Percentiles rank a stretch among this genome's conserved stretches.
Evolutionary conservation across 2,888 invertebrate genomes (phyloP).

Genomic region (Leucoptera coffeella): DNA sequence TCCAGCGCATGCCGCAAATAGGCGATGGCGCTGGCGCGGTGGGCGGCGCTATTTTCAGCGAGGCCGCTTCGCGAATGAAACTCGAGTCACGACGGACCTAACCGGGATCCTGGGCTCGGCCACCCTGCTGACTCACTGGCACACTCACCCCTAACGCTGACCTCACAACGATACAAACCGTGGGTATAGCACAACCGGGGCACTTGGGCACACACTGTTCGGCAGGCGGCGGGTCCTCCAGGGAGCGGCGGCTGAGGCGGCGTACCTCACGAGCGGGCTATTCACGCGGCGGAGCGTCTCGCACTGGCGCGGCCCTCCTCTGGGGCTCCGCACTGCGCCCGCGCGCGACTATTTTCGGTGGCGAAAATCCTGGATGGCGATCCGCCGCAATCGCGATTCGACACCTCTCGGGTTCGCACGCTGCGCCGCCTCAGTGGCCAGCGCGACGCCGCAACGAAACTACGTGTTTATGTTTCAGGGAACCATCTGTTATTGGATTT

Average conservation of each 20-base stretch:
- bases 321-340: slow-evolving; percentile 26
- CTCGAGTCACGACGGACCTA: no score
- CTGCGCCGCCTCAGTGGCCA: no score
- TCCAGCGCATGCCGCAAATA: slow-evolving; percentile 47
- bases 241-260: slow-evolving; percentile 13
- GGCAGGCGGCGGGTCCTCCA: slow-evolving; percentile 11
- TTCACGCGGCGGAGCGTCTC: slow-evolving; percentile 53
- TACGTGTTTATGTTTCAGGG: no score
- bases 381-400: slow-evolving; percentile 23
- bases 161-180: neutral
- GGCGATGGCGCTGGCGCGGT: slow-evolving; percentile 20
- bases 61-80: slow-evolving; percentile 40
- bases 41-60: slow-evolving; percentile 30
- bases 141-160: no score
- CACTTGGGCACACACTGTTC: neutral
- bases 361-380: slow-evolving; percentile 47
- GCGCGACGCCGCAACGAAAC: no score
- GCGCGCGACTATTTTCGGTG: slow-evolving; percentile 50
- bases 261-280: slow-evolving; percentile 47
- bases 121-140: no score
- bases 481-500: no score
- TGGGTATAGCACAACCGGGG: neutral
- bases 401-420: slow-evolving; percentile 22
- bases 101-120: no score
- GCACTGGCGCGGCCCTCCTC: slow-evolving; percentile 43